A percentile compares a stretch with the other conserved stretches of the same genome.
Conservation (phyloP, 2,888 invertebrate species). For the Harpagoxenus sublaevis region DNA sequence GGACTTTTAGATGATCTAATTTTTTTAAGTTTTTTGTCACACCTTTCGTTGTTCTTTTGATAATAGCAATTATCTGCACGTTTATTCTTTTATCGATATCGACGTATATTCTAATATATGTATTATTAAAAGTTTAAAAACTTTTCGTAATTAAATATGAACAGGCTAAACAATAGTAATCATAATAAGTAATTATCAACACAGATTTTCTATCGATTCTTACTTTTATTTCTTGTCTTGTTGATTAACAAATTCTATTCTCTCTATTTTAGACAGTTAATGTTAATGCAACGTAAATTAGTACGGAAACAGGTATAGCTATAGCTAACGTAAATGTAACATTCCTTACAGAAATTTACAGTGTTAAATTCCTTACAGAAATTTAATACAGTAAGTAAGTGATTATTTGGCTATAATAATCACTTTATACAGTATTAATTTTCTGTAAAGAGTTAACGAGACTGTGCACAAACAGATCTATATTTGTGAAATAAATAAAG, state of each 20-base stretch:
- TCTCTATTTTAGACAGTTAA: not conserved
- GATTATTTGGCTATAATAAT: too few relatives aligned
- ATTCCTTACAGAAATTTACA: too few relatives aligned
- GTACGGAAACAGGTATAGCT: not conserved
- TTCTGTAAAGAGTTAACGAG: not conserved
- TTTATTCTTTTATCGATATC: conserved; percentile 1
- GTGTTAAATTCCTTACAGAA: too few relatives aligned
- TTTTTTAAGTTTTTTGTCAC: not conserved
- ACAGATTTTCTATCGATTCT: not conserved
- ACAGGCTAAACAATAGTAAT: not conserved
- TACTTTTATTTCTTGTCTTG: not conserved
- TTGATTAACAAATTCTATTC: not conserved
- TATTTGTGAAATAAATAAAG: conserved; percentile 5
- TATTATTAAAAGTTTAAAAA: not conserved
- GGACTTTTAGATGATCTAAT: not conserved
- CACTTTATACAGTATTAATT: too few relatives aligned
- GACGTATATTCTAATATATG: not conserved
- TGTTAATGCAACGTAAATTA: not conserved
- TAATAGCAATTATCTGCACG: not conserved
- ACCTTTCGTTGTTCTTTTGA: not conserved
- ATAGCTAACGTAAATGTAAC: not conserved
- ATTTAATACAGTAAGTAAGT: too few relatives aligned
- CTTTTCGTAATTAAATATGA: not conserved
- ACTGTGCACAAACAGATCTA: not conserved
- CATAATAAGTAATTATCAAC: not conserved